These are phyloP conservation scores for Bubo blakistoni DNA, from an alignment of 2,113 vertebrate genomes.

Conservation along the genomic window DNA sequence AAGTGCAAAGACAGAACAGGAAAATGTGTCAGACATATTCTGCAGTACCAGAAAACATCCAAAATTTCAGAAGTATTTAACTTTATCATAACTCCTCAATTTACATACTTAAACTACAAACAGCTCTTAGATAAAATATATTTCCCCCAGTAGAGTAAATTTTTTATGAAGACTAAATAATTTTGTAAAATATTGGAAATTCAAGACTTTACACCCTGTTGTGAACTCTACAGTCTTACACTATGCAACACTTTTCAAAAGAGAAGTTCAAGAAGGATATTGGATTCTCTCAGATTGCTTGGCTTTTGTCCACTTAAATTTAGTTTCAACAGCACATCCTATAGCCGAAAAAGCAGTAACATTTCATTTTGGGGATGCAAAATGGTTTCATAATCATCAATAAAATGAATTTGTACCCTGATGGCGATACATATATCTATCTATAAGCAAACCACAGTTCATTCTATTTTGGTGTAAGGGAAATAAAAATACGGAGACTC, in stretches of 20 bases:
- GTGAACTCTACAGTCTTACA: background rate
- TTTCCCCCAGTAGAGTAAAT: background rate
- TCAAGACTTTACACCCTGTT: background rate
- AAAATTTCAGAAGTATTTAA: background rate
- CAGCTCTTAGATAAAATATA: background rate
- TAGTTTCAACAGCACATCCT: background rate
- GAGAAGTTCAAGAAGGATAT: background rate
- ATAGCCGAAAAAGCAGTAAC: background rate
- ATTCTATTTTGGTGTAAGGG: background rate
- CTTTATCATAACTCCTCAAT: background rate
- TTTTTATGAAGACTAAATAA: background rate
- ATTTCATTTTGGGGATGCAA: background rate
- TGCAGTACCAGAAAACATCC: background rate
- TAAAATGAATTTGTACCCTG: background rate
- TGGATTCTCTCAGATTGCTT: background rate
- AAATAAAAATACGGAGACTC: background rate
- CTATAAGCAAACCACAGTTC: background rate
- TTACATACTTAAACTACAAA: background rate
- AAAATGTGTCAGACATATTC: background rate
- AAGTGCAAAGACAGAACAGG: background rate
- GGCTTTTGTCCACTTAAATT: constrained; percentile 18
- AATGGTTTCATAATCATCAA: background rate
- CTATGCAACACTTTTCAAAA: background rate
- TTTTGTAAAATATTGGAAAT: constrained; percentile 4
- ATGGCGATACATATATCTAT: background rate